Evolutionary conservation across 2,797 vertebrate genomes (phyloP).

Genomic region (Pangasius djambal): DNA sequence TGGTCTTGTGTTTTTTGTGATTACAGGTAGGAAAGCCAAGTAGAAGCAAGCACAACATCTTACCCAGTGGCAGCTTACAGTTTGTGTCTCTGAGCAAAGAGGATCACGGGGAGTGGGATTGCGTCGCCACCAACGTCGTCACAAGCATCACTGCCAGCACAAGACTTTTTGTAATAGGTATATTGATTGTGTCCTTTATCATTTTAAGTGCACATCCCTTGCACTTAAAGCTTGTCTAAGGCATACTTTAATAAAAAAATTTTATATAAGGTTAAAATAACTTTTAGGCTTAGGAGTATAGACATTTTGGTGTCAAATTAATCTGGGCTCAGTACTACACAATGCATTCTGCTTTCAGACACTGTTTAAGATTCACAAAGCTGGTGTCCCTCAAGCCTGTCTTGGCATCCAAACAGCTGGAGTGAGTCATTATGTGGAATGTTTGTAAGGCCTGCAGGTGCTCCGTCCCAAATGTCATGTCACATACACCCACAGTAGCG

Average conservation of each 20-base stretch:
- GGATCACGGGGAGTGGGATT: constrained; percentile 99
- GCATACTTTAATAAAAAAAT: not conserved
- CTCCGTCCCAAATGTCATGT: constrained; percentile 37
- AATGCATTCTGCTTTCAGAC: not conserved
- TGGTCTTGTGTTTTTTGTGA: constrained; percentile 29
- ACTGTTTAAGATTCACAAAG: not conserved
- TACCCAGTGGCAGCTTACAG: constrained; percentile 95
- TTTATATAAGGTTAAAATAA: not conserved
- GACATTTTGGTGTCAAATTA: not conserved
- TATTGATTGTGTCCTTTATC: not conserved
- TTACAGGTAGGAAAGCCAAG: constrained; percentile 97
- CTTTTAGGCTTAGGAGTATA: not conserved
- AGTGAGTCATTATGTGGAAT: constrained; percentile 37
- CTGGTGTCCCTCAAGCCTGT: not conserved
- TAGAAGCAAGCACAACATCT: constrained; percentile 96
- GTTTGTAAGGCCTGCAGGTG: not conserved
- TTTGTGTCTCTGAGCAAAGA: constrained; percentile 97
- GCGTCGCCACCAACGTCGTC: constrained; percentile 96
- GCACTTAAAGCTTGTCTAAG: not conserved
- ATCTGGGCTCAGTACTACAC: not conserved
- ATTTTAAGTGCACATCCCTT: not conserved
- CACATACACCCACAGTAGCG: not conserved
- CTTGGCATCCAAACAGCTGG: constrained; percentile 4
- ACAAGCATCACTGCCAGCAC: constrained; percentile 99
- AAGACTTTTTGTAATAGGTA: constrained; percentile 97